Conservation (phyloP, 2,113 vertebrate genomes). For the Stomatorhinus ivindoensis region DNA sequence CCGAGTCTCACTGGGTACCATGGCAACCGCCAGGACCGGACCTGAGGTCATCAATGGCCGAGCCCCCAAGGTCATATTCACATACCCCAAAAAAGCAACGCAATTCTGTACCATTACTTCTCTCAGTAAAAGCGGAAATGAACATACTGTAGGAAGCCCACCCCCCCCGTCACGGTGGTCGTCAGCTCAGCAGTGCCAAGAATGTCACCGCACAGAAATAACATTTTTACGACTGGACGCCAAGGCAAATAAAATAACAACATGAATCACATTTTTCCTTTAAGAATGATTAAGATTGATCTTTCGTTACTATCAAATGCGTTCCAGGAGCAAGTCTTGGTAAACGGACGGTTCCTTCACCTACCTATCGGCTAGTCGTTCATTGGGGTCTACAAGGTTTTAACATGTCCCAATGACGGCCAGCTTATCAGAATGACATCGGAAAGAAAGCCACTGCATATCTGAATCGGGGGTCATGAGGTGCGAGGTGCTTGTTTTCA, state of each 20-base stretch:
- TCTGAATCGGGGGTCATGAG: not conserved
- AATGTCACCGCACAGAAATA: slow-evolving; percentile 29
- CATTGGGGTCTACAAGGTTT: not conserved
- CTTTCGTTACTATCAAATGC: not conserved
- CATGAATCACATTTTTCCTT: slow-evolving; percentile 21
- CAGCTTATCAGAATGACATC: not conserved
- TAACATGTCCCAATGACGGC: not conserved
- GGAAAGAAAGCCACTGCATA: not conserved
- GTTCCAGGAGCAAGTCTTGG: not conserved
- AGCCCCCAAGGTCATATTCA: slow-evolving; percentile 38
- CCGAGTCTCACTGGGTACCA: not conserved
- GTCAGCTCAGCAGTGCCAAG: slow-evolving; percentile 32
- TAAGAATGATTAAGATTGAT: slow-evolving; percentile 29
- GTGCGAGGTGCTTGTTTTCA: not conserved
- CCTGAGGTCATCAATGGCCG: not conserved
- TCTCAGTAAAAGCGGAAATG: slow-evolving; percentile 46
- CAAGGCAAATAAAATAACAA: slow-evolving; percentile 36
- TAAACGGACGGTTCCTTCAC: not conserved
- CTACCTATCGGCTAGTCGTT: not conserved
- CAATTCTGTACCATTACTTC: slow-evolving; percentile 32
- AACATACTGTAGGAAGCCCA: slow-evolving; percentile 32
- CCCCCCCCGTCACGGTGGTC: slow-evolving; percentile 37
- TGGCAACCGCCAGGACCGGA: slow-evolving; percentile 3
- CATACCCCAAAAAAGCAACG: slow-evolving; percentile 36
- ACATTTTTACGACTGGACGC: slow-evolving; percentile 18